Base-by-base conservation (phyloP, 2,888 invertebrate genomes). In the Meiosimyza decipiens region DNA sequence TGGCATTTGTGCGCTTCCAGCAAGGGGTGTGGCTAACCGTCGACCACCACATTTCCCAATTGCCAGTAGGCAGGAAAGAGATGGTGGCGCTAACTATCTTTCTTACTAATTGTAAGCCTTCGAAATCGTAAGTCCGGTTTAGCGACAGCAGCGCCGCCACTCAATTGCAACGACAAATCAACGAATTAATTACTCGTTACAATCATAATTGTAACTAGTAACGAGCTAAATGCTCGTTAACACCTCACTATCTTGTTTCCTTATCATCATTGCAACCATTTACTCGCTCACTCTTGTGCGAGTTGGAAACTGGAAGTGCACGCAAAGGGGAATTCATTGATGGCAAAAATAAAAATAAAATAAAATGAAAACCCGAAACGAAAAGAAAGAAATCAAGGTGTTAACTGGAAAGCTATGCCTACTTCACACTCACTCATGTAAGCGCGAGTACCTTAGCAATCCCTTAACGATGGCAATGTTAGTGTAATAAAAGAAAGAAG, bases 91-190 rank as follows among this genome's bases (percentile, higher is more conserved):
- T 28, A 28, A 28, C 28, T 40, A 9, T 40, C 1, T 9, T 40
- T 40, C 40, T 6, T 57, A 59, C 68, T 59, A 28, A 28, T 28
- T 28, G 28, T 28, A 22, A 15, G 50, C 28, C 49, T 2, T 13
- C 11, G 9, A 47, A 63, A 49, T 18, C 12, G 63, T 57, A 57
- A 40, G 63, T n/a, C 63, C 18, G 63, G 63, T 63, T 63, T 49
- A 50, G 69, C 57, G 74, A 77, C 74, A 50, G 12, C 63, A 78
- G 79, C 79, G 79, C 77, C 77, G 57, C 77, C 74, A 74, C 68
- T 1, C 15, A 13, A 55, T 50, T n/a, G 12, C 28, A 18, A 74
- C 77, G 76, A 54, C 51, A 18, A 71, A 66, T 70, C 52, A 55
- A 51, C 40, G 67, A 73, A 78, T 72, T 76, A 75, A 71, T 16